Percentiles rank a stretch among this genome's conserved stretches.
phyloP scores from a whole-genome alignment of 2,113 vertebrate species.

The Anhinga rufa region DNA sequence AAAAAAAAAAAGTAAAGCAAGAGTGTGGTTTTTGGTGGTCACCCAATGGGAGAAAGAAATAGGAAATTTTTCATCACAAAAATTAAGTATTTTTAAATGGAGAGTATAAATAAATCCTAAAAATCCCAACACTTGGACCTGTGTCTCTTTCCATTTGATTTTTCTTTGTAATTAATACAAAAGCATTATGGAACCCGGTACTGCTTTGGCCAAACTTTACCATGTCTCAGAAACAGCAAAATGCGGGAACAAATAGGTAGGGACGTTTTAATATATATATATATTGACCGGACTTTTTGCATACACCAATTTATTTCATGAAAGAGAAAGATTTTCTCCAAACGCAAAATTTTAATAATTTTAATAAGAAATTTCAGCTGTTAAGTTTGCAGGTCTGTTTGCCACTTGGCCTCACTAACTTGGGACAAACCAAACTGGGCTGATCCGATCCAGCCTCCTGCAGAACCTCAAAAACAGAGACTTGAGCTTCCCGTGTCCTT shows the following conservation, averaged over 20 bases:
- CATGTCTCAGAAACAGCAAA: neutral
- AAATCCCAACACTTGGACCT: neutral
- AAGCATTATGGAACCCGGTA: neutral
- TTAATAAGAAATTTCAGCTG: no score
- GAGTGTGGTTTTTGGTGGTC: neutral
- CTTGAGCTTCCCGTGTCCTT: neutral
- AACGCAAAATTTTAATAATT: neutral
- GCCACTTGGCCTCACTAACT: neutral
- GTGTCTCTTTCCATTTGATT: neutral
- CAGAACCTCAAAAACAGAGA: neutral
- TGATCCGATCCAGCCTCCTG: neutral
- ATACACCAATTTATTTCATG: neutral
- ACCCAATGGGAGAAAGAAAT: neutral
- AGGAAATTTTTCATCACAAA: neutral
- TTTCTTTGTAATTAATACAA: neutral
- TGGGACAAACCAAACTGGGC: neutral
- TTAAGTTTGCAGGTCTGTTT: neutral
- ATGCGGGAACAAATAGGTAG: neutral
- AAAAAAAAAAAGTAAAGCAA: neutral
- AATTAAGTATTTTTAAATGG: neutral
- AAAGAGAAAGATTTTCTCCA: neutral
- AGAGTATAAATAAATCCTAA: neutral
- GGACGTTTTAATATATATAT: neutral
- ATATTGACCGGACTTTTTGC: rapidly evolving
- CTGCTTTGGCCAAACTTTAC: neutral